These are phyloP conservation scores for Aporophyla lueneburgensis DNA, from an alignment of 2,888 invertebrate species.

Conservation along the genomic window DNA sequence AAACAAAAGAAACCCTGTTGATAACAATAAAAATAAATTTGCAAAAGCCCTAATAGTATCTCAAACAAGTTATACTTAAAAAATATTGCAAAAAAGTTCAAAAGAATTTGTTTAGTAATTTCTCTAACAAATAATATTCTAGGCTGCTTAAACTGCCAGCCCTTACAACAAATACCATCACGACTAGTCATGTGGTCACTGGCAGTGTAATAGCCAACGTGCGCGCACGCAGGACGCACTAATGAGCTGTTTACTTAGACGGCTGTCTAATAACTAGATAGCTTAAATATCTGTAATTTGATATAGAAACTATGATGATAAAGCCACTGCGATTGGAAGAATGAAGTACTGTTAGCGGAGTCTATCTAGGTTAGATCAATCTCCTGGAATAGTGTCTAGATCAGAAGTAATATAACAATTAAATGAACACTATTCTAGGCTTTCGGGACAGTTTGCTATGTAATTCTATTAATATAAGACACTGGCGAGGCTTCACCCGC, in stretches of 20 bases:
- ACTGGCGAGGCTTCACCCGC: no score
- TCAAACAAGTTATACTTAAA: no score
- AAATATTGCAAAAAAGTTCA: no score
- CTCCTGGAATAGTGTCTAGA: not conserved
- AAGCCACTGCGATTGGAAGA: not conserved
- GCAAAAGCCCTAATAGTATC: no score
- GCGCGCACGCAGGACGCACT: constrained; percentile 64
- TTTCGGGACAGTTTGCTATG: no score
- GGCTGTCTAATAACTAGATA: constrained; percentile 61
- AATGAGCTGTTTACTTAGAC: constrained; percentile 65
- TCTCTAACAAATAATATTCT: no score
- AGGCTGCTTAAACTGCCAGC: constrained; percentile 39
- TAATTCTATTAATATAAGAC: no score
- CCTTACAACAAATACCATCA: constrained; percentile 63
- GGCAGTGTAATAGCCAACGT: constrained; percentile 63
- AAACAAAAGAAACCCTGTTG: no score
- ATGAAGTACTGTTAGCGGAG: constrained; percentile 12
- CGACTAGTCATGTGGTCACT: constrained; percentile 64
- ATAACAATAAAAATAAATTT: no score
- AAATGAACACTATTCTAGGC: not conserved
- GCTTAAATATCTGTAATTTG: constrained; percentile 60
- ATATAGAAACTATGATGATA: constrained; percentile 51
- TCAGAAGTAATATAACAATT: not conserved
- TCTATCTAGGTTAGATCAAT: constrained; percentile 26
- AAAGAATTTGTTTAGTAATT: no score